Base-by-base conservation (phyloP, 2,888 invertebrate species). In the Zaprionus bogoriensis region DNA sequence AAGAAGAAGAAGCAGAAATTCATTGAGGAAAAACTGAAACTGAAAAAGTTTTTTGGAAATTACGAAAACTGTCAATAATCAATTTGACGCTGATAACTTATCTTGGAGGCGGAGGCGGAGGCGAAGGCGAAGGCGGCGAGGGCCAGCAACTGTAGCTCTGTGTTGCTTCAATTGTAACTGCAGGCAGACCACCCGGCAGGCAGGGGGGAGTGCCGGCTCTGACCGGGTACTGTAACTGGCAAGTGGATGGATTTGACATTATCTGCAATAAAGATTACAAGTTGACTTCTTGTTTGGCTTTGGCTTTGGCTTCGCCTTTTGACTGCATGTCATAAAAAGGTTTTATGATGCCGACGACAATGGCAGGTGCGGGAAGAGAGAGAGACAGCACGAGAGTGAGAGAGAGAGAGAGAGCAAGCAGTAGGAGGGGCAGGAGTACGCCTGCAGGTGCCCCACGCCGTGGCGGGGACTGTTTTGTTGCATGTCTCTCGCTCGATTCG, bases 241-340 rank as follows among this genome's bases (percentile, higher is more conserved):
- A 74, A 80, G 66, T 74, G 74, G 74, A 80, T 82, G 85, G 79
- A 73, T 85, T 82, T 82, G 81, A 85, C 85, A 79, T 75, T 82
- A 85, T 82, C 81, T 82, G 77, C 77, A 68, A 74, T 77, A 74
- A 82, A 82, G 81, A 82, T 82, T 77, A 82, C 81, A 77, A 82
- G 79, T 82, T 74, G 77, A 82, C 82, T 82, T 77, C 79, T 78
- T 82, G 74, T 74, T 79, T 77, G 79, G 61, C 57, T 74, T 77
- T 73, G 69, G 63, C 58, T 74, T 76, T 77, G 74, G 55, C 59
- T 70, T 50, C 70, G 59, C 38, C 63, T 73, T 77, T 74, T 77
- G 78, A 78, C 77, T 72, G 82, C 79, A 73, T 73, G 83, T 82
- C 81, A 79, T 79, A 85, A 82, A 85, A 82, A 82, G 75, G 55